phyloP scores from a whole-genome alignment of 1,140 invertebrate genomes.

The Sycophila sp. region DNA sequence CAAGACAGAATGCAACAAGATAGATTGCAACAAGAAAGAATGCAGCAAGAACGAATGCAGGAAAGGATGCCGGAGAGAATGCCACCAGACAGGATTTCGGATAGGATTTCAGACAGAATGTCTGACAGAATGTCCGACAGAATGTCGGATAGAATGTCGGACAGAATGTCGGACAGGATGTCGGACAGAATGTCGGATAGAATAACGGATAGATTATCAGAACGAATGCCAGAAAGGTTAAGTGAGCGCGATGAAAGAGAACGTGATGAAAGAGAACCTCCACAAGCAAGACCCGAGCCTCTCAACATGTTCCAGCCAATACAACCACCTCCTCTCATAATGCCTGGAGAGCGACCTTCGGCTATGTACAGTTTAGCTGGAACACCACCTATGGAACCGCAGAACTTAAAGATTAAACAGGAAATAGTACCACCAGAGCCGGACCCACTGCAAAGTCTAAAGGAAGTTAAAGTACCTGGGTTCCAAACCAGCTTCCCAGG shows the following conservation, averaged over 20 bases:
- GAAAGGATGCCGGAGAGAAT: slow-evolving; percentile 46
- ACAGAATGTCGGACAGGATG: slow-evolving; percentile 37
- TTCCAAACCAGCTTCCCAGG: slow-evolving; percentile 67
- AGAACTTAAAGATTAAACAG: slow-evolving; percentile 84
- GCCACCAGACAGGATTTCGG: slow-evolving; percentile 18
- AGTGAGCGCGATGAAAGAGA: slow-evolving; percentile 41
- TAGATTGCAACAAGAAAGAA: slow-evolving; percentile 41
- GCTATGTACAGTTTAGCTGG: slow-evolving; percentile 63
- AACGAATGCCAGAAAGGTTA: slow-evolving; percentile 49
- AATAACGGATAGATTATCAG: slow-evolving; percentile 47
- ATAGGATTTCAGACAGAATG: slow-evolving; percentile 38
- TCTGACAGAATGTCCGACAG: slow-evolving; percentile 45
- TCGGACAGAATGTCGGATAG: slow-evolving; percentile 44
- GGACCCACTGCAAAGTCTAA: slow-evolving; percentile 80
- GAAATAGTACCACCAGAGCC: slow-evolving; percentile 72
- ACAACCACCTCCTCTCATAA: slow-evolving; percentile 52
- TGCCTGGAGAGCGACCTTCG: slow-evolving; percentile 44
- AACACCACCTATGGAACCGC: slow-evolving; percentile 72
- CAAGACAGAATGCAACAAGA: slow-evolving; percentile 46
- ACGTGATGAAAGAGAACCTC: slow-evolving; percentile 38
- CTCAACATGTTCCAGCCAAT: slow-evolving; percentile 68
- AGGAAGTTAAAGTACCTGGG: slow-evolving; percentile 84
- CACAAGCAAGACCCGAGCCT: slow-evolving; percentile 45
- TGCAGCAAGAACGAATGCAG: slow-evolving; percentile 42
- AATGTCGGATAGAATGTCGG: slow-evolving; percentile 33